These are phyloP conservation scores for Hippocampus guttulatus DNA, from an alignment of 2,113 vertebrate species.

Conservation along the genomic window DNA sequence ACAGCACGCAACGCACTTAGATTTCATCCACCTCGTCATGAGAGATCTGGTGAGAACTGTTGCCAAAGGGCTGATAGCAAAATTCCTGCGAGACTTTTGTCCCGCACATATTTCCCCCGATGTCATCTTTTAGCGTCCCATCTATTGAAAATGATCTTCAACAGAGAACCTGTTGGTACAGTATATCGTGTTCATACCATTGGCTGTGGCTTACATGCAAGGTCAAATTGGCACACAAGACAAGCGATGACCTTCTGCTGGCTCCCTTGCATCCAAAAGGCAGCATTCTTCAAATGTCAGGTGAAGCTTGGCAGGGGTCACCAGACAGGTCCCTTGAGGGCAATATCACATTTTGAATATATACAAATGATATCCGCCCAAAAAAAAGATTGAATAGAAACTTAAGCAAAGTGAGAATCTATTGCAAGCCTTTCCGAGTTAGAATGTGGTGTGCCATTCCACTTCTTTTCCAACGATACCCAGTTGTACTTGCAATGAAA, in stretches of 20 bases:
- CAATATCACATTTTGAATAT: background rate
- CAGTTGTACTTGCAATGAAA: background rate
- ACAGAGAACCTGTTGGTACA: background rate
- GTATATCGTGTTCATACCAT: too few relatives aligned
- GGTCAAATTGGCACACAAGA: constrained; percentile 1
- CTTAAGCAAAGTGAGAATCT: background rate
- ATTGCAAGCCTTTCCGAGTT: background rate
- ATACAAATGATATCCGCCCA: background rate
- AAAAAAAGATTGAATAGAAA: background rate
- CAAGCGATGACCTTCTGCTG: constrained; percentile 31
- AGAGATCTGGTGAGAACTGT: constrained; percentile 35
- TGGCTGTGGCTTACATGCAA: background rate
- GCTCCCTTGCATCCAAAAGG: constrained; percentile 16
- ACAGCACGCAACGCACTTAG: constrained; percentile 51
- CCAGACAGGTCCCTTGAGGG: constrained; percentile 17
- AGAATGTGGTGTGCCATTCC: background rate
- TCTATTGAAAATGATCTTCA: background rate
- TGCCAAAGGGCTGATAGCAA: background rate
- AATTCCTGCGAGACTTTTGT: too few relatives aligned
- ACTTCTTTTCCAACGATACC: background rate
- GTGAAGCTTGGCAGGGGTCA: constrained; percentile 13
- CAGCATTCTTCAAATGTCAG: constrained; percentile 41
- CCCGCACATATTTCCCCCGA: too few relatives aligned
- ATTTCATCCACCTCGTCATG: constrained; percentile 59
- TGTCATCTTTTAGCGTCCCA: constrained; percentile 9